Evolutionary conservation across 2,113 vertebrate species (phyloP).

Genomic region (Anhinga anhinga): DNA sequence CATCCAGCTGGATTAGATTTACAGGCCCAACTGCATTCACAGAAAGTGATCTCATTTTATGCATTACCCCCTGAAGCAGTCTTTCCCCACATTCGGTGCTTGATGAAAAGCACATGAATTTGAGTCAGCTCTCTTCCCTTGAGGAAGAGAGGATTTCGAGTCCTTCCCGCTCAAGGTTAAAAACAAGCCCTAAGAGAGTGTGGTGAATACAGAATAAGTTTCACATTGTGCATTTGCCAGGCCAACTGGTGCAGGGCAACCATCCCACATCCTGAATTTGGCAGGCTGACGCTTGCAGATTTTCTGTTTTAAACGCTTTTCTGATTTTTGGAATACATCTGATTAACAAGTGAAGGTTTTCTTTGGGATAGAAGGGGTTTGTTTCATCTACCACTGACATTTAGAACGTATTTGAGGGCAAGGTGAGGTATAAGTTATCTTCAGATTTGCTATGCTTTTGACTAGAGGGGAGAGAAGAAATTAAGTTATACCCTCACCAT

Average conservation of each 20-base stretch:
- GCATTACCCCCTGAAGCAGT: not conserved
- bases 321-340: not conserved
- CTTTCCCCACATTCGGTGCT: not conserved
- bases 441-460: not conserved
- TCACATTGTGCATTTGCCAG: constrained; percentile 5
- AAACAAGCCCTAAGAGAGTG: not conserved
- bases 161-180: constrained; percentile 39
- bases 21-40: not conserved
- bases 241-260: constrained; percentile 34
- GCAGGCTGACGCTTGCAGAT: constrained; percentile 10
- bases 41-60: not conserved
- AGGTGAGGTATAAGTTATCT: not conserved
- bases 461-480: not conserved
- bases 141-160: not conserved
- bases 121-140: constrained; percentile 21
- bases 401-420: not conserved
- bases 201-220: constrained; percentile 20
- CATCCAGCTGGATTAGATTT: not conserved
- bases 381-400: not conserved
- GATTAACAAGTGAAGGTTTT: not conserved
- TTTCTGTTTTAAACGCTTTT: not conserved
- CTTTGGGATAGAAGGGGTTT: not conserved
- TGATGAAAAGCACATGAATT: not conserved
- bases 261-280: constrained; percentile 35
- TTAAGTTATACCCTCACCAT: not conserved